Conservation (phyloP, 2,888 invertebrate species). For the Phaedon cochleariae region DNA sequence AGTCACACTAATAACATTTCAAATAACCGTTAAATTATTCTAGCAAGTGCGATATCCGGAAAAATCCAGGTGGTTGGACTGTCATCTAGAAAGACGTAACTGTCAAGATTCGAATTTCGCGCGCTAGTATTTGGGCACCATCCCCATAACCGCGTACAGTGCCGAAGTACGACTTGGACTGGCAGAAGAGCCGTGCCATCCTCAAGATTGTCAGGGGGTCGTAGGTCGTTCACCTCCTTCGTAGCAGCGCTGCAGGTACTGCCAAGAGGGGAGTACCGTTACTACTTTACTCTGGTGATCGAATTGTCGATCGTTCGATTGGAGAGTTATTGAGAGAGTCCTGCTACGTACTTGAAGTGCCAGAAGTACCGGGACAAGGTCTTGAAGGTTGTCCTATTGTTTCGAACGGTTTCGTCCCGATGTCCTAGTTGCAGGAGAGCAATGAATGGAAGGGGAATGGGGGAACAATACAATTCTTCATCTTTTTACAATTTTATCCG, state of each 20-base stretch:
- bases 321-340: constrained; percentile 10
- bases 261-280: constrained; percentile 59
- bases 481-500: too few species aligned
- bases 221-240: constrained; percentile 57
- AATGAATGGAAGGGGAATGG: background rate
- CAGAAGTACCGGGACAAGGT: background rate
- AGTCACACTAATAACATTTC: constrained; percentile 41
- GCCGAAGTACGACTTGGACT: constrained; percentile 57
- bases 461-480: too few species aligned
- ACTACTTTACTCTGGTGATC: constrained; percentile 58
- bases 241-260: constrained; percentile 55
- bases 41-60: background rate
- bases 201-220: constrained; percentile 55
- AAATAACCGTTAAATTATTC: constrained; percentile 24
- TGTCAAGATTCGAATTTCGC: constrained; percentile 47
- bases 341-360: background rate
- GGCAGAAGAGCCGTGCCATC: constrained; percentile 56
- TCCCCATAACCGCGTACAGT: constrained; percentile 56
- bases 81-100: background rate
- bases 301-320: constrained; percentile 49
- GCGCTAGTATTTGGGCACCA: constrained; percentile 54
- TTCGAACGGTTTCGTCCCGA: background rate
- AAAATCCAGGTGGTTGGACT: background rate
- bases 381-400: background rate
- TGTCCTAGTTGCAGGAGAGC: background rate